Evolutionary conservation across 2,888 invertebrate species (phyloP).

Genomic region (Patella pellucida): DNA sequence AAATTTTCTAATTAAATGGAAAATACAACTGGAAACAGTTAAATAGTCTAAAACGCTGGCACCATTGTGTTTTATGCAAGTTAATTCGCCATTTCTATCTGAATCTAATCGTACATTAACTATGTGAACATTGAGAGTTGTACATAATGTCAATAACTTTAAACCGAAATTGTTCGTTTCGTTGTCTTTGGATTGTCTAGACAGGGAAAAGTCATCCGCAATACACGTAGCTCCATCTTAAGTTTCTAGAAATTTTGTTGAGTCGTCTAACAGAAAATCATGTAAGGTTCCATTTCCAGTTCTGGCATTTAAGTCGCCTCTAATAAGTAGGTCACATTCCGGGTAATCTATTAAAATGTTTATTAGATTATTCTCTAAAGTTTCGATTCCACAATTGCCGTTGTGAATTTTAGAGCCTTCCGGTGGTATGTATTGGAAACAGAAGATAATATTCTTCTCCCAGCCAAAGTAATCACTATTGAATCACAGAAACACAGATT

Average conservation of each 20-base stretch:
- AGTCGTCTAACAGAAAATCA: conserved; percentile 1
- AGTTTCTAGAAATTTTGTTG: neutral
- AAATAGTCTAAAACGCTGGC: neutral
- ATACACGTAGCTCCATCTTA: neutral
- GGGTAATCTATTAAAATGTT: neutral
- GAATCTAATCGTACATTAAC: neutral
- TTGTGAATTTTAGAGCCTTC: neutral
- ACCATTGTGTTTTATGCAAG: neutral
- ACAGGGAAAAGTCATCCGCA: neutral
- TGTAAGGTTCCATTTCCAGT: neutral
- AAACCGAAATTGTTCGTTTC: neutral
- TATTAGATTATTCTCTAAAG: neutral
- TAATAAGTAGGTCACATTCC: neutral
- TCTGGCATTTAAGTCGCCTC: too few species aligned
- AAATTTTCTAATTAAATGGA: neutral
- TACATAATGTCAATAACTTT: neutral
- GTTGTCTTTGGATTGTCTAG: neutral
- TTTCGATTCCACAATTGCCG: neutral
- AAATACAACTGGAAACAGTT: neutral
- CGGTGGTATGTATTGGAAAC: neutral
- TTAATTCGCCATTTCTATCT: neutral
- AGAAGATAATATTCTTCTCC: neutral
- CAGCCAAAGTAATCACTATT: neutral
- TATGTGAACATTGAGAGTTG: neutral
- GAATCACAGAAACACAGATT: neutral